These are phyloP conservation scores for Seira sanloemensis DNA, from an alignment of 2,888 invertebrate species.

Conservation along the genomic window DNA sequence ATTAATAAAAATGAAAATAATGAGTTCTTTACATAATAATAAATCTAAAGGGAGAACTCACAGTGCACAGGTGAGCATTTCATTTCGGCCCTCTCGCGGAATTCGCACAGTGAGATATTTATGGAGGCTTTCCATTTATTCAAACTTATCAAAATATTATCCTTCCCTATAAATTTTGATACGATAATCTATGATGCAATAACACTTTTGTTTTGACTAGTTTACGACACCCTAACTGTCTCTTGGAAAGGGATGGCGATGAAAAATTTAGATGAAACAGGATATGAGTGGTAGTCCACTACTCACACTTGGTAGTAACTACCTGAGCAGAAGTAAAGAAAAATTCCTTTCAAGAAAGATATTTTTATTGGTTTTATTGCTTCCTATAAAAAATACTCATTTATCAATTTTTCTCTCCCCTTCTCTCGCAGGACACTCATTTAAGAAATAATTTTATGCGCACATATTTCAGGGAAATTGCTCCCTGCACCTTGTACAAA, in stretches of 20 bases:
- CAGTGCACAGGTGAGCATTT: not conserved
- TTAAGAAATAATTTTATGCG: too few relatives aligned
- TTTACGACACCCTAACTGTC: conserved; percentile 29
- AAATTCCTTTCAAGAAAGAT: conserved; percentile 9
- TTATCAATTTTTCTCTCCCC: not conserved
- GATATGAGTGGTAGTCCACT: too few relatives aligned
- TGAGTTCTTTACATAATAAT: not conserved
- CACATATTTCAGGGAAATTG: not conserved
- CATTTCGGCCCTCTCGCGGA: not conserved
- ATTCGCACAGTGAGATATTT: not conserved
- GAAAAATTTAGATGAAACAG: conserved; percentile 20
- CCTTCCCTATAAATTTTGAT: not conserved
- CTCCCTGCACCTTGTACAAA: not conserved
- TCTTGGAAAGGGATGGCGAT: not conserved
- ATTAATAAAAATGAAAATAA: conserved; percentile 26
- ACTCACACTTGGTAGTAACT: conserved; percentile 3
- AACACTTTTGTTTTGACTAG: conserved; percentile 25
- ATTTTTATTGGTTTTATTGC: conserved; percentile 16
- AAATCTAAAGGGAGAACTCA: not conserved
- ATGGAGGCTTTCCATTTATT: conserved; percentile 21
- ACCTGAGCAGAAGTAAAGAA: conserved; percentile 12
- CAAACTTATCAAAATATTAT: not conserved
- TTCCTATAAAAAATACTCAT: not conserved
- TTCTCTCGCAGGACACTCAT: too few relatives aligned
- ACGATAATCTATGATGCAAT: conserved; percentile 13